Evolutionary conservation across 2,888 invertebrate species (phyloP), one percentile per base, ranked within the genome.

Genomic region (Phlogophora meticulosa): DNA sequence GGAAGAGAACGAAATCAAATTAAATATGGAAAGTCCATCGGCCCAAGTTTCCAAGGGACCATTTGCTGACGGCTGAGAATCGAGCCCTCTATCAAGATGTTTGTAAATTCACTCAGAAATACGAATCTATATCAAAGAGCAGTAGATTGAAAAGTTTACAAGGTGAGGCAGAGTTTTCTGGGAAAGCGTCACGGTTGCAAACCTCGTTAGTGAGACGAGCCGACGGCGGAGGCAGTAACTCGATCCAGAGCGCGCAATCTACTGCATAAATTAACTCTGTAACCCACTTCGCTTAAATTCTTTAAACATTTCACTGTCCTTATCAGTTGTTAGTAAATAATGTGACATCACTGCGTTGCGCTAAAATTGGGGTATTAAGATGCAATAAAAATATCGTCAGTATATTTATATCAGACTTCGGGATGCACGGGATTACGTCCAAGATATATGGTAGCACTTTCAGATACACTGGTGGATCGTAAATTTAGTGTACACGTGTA

Each of bases 281-380:
- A 82, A 78, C 74, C 76, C 78, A 80, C 80, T 84, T 70, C 40
- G 46, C 48, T 55, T 70, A 58, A 67, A 75, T 67, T 73, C 57
- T 74, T 72, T 72, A 78, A 64, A 64, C n/a, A 63, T 80, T 64
- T 76, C 59, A 61, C 45, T 52, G 56, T 34, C 55, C 48, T 71
- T 74, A 70, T 78, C 83, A 48, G 64, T 76, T 68, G 74, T 55
- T 69, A 78, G 38, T 84, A 83, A 81, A 62, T 72, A 71, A 61
- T 76, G 80, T 89, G 88, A 89, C 87, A 86, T 89, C 91, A 89
- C 73, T 77, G 51, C 40, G 48, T 77, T 76, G 78, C 58, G 32
- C 77, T 85, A 86, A 86, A 87, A 84, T 82, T 73, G 65, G 48
- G 69, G 66, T 76, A 76, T 82, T 75, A 82, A 62, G 61, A 64